These are phyloP conservation scores for Megaleporinus macrocephalus DNA, from an alignment of 2,113 vertebrate species.

Conservation along the genomic window DNA sequence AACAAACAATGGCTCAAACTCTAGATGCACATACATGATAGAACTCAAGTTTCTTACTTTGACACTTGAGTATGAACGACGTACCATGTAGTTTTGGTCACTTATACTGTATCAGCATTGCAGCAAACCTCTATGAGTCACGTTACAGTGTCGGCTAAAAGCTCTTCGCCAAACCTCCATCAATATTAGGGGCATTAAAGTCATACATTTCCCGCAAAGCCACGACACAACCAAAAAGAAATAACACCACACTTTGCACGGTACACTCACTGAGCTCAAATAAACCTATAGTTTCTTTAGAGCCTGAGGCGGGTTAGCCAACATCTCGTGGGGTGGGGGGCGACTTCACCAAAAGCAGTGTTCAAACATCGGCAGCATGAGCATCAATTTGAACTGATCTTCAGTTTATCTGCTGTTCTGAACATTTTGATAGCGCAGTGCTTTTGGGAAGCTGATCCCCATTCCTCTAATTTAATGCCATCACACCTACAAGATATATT, in stretches of 20 bases:
- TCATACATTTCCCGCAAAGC: not conserved
- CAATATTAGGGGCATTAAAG: not conserved
- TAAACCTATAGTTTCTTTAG: constrained; percentile 13
- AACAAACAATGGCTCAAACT: not conserved
- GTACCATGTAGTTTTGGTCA: not conserved
- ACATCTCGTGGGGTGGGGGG: too few species aligned
- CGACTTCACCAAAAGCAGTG: not conserved
- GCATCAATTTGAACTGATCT: not conserved
- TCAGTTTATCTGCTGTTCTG: not conserved
- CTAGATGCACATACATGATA: not conserved
- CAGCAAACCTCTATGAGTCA: not conserved
- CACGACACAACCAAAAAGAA: not conserved
- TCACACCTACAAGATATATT: not conserved
- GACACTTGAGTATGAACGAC: not conserved
- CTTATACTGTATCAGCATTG: not conserved
- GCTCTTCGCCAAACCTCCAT: not conserved
- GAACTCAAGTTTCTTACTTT: not conserved
- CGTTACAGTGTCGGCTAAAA: not conserved
- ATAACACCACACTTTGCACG: not conserved
- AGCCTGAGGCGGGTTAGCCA: not conserved
- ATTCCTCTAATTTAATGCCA: not conserved
- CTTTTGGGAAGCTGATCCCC: not conserved
- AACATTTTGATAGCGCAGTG: not conserved
- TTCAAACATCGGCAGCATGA: not conserved
- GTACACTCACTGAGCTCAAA: not conserved